phyloP scores from a whole-genome alignment of 2,888 invertebrate species.

The Melipona bicolor region DNA sequence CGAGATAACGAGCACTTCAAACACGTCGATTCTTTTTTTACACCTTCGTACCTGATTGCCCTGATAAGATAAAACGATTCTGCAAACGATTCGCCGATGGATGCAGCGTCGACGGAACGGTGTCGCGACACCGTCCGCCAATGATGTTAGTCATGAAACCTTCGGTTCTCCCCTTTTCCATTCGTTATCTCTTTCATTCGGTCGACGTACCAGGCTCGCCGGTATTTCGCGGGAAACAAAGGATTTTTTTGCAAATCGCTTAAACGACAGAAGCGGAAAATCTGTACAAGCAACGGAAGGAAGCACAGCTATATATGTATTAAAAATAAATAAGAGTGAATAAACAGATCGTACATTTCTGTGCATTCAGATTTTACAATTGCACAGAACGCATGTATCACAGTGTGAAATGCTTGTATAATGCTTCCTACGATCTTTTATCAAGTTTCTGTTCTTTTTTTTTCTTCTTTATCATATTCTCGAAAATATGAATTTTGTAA shows the following conservation, averaged over 20 bases:
- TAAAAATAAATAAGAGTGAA: too few relatives aligned
- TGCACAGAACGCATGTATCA: too few relatives aligned
- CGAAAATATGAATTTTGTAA: too few relatives aligned
- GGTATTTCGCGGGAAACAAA: not conserved
- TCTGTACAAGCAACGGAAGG: too few relatives aligned
- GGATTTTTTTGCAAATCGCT: not conserved
- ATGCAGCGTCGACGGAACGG: slow-evolving; percentile 5
- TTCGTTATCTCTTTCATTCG: slow-evolving; percentile 8
- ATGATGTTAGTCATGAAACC: slow-evolving; percentile 10
- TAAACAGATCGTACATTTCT: too few relatives aligned
- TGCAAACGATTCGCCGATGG: slow-evolving; percentile 31
- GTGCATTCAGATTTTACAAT: too few relatives aligned
- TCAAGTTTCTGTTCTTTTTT: too few relatives aligned
- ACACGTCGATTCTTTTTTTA: slow-evolving; percentile 27
- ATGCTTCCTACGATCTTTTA: too few relatives aligned
- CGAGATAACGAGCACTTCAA: slow-evolving; percentile 48
- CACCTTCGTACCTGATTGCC: slow-evolving; percentile 38
- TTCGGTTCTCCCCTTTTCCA: not conserved
- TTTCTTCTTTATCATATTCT: too few relatives aligned
- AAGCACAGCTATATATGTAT: too few relatives aligned
- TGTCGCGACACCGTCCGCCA: not conserved
- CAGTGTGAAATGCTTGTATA: too few relatives aligned
- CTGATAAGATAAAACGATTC: slow-evolving; percentile 60
- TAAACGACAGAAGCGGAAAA: not conserved
- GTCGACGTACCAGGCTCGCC: not conserved